phyloP scores from a whole-genome alignment of 2,888 invertebrate species.

The Petrolisthes manimaculis region DNA sequence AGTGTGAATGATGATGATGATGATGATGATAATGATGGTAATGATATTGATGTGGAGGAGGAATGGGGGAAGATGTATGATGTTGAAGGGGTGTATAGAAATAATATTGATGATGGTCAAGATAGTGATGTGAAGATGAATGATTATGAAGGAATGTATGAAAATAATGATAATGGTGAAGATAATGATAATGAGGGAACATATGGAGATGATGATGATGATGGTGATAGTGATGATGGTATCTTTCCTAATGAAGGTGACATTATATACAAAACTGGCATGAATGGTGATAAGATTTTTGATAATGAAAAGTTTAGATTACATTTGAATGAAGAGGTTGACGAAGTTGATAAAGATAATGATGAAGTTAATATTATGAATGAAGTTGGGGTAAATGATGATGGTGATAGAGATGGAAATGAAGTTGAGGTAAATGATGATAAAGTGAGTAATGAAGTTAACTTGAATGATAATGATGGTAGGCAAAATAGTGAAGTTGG shows the following conservation, averaged over 20 bases:
- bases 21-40: not conserved
- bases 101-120: not conserved
- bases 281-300: not conserved
- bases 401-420: not conserved
- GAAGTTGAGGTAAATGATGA: not conserved
- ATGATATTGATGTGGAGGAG: not conserved
- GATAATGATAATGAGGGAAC: not conserved
- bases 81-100: not conserved
- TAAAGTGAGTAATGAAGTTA: not conserved
- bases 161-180: not conserved
- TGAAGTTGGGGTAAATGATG: not conserved
- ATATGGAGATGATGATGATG: not conserved
- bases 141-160: not conserved
- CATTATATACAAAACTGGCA: too few species aligned
- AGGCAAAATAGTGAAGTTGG: not conserved
- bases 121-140: not conserved
- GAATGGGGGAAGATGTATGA: not conserved
- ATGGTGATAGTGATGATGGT: not conserved
- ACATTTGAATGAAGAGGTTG: not conserved
- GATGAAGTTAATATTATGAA: not conserved
- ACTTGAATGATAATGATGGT: not conserved
- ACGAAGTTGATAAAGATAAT: not conserved
- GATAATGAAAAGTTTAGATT: not conserved
- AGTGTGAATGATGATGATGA: not conserved
- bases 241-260: too few species aligned